phyloP scores from a whole-genome alignment of 2,113 vertebrate genomes.

The Aptenodytes patagonicus region DNA sequence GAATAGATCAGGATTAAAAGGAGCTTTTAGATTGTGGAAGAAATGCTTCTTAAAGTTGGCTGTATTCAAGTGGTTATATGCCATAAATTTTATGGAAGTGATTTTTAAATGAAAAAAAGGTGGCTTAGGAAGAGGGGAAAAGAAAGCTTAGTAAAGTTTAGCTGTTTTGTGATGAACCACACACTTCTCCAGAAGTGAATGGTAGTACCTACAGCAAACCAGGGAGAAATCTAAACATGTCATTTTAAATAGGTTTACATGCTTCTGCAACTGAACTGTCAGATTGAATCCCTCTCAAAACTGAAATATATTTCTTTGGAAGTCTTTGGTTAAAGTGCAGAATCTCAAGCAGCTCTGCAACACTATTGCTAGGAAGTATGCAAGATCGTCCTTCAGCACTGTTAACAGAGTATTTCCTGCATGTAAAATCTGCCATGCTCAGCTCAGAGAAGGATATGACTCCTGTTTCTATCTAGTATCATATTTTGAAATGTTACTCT shows the following conservation, averaged over 20 bases:
- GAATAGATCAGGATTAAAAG: not conserved
- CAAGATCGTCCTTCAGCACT: not conserved
- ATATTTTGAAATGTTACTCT: constrained; percentile 9
- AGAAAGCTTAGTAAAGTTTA: not conserved
- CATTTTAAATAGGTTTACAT: not conserved
- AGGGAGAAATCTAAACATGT: constrained; percentile 5
- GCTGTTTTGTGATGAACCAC: not conserved
- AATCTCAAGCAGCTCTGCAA: constrained; percentile 10
- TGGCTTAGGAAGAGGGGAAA: not conserved
- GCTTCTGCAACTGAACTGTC: constrained; percentile 14
- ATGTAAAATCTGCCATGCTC: not conserved
- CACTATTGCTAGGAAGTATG: not conserved
- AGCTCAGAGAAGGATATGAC: not conserved
- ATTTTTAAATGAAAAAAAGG: not conserved
- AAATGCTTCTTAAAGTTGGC: not conserved
- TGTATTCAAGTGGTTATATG: not conserved
- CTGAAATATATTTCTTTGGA: not conserved
- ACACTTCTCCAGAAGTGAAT: not conserved
- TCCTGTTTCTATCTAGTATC: not conserved
- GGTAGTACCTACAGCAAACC: not conserved
- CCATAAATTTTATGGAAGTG: not conserved
- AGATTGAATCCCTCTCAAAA: constrained; percentile 11
- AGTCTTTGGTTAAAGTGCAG: not conserved
- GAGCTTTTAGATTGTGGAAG: not conserved
- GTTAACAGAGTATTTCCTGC: not conserved